Evolutionary conservation across 1,140 invertebrate genomes (phyloP).

Genomic region (Acromyrmex charruanus): DNA sequence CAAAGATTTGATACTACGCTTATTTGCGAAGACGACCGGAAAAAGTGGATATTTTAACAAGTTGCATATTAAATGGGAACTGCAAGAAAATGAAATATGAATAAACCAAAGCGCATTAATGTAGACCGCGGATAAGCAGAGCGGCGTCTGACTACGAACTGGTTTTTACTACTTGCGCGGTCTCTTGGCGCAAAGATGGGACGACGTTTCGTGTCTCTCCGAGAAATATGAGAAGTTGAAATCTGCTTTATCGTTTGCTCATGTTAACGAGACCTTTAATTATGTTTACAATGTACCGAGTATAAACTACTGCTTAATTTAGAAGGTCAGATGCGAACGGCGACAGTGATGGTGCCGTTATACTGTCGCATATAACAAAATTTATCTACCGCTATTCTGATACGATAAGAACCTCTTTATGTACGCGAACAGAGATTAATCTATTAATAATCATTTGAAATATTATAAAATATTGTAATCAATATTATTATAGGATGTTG

Average conservation of each 20-base stretch:
- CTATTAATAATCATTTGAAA: slow-evolving; percentile 16
- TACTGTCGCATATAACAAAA: slow-evolving; percentile 52
- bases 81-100: slow-evolving; percentile 50
- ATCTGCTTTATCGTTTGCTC: slow-evolving; percentile 72
- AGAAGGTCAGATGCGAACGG: slow-evolving; percentile 67
- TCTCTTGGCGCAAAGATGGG: slow-evolving; percentile 34
- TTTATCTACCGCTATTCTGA: slow-evolving; percentile 48
- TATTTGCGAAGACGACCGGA: background rate
- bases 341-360: slow-evolving; percentile 19
- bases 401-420: slow-evolving; percentile 28
- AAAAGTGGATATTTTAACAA: slow-evolving; percentile 12
- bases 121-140: slow-evolving; percentile 49
- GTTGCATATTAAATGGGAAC: slow-evolving; percentile 38
- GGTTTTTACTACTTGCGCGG: slow-evolving; percentile 60
- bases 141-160: slow-evolving; percentile 63
- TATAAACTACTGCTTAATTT: slow-evolving; percentile 76
- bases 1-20: slow-evolving; percentile 13
- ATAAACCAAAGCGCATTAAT: slow-evolving; percentile 61
- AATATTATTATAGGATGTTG: background rate
- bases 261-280: slow-evolving; percentile 78
- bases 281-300: slow-evolving; percentile 77
- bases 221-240: slow-evolving; percentile 63
- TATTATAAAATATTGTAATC: slow-evolving; percentile 2
- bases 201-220: slow-evolving; percentile 46
- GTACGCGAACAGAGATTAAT: slow-evolving; percentile 7